Conservation (phyloP, 2,797 vertebrate genomes). For the Mus caroli region DNA sequence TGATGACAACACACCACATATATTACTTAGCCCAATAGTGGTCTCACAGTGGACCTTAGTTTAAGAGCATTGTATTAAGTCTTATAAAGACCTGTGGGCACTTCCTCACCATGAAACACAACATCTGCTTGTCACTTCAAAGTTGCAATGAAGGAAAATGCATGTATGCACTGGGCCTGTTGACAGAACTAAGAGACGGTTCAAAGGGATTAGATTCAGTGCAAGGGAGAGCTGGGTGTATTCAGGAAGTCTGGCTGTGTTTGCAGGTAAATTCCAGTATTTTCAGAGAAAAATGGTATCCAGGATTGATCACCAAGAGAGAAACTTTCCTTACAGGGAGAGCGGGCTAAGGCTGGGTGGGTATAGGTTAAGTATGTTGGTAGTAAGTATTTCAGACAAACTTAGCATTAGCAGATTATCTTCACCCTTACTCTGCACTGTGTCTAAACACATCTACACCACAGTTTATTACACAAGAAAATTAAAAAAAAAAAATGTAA, state of each 20-base stretch:
- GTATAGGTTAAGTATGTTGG: background rate
- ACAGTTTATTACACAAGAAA: background rate
- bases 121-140: background rate
- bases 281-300: background rate
- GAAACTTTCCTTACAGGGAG: rapidly evolving
- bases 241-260: background rate
- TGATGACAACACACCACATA: background rate
- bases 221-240: background rate
- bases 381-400: background rate
- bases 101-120: background rate
- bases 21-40: background rate
- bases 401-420: background rate
- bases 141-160: background rate
- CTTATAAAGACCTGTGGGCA: background rate
- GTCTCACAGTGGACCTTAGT: background rate
- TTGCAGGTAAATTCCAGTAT: background rate
- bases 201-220: background rate
- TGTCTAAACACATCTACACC: background rate
- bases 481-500: background rate
- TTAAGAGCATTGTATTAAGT: background rate
- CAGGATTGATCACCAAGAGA: background rate
- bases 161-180: background rate
- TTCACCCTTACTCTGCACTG: background rate
- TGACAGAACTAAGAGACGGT: background rate
- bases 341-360: background rate